Conservation (phyloP, 2,888 invertebrate genomes). For the Nowickia ferox region DNA sequence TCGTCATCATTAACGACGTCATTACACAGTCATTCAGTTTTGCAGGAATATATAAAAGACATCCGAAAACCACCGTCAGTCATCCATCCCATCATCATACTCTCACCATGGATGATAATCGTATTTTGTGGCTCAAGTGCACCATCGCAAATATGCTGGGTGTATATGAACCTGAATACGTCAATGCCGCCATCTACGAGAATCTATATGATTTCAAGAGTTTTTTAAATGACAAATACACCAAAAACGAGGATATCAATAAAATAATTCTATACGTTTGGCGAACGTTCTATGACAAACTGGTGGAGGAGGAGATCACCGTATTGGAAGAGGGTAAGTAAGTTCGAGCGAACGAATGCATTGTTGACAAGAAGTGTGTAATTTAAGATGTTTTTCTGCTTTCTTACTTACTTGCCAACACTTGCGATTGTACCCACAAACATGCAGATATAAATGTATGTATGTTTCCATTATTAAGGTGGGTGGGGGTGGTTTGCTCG, state of each 20-base stretch:
- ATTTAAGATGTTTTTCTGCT: conserved; percentile 62
- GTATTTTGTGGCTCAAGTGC: conserved; percentile 89
- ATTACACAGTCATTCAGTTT: not conserved
- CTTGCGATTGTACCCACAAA: not conserved
- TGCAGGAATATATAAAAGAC: conserved; percentile 46
- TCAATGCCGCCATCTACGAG: conserved; percentile 81
- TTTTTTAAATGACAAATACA: conserved; percentile 85
- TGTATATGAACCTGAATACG: conserved; percentile 80
- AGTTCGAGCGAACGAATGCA: conserved; percentile 76
- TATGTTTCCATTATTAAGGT: conserved; percentile 7
- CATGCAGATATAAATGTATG: not conserved
- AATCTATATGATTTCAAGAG: conserved; percentile 84
- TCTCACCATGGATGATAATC: conserved; percentile 82
- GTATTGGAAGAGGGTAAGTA: conserved; percentile 90
- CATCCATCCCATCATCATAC: not conserved
- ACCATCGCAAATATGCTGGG: conserved; percentile 83
- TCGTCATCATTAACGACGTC: conserved; percentile 17
- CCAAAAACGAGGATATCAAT: conserved; percentile 84
- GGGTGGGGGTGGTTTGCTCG: not conserved
- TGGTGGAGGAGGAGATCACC: conserved; percentile 89
- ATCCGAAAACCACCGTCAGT: not conserved
- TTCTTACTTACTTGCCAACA: conserved; percentile 35
- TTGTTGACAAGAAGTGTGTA: conserved; percentile 48
- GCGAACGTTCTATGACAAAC: conserved; percentile 88
- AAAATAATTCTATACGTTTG: conserved; percentile 87